Evolutionary conservation across 1,140 invertebrate species (phyloP).

Genomic region (Drosophila pandora): DNA sequence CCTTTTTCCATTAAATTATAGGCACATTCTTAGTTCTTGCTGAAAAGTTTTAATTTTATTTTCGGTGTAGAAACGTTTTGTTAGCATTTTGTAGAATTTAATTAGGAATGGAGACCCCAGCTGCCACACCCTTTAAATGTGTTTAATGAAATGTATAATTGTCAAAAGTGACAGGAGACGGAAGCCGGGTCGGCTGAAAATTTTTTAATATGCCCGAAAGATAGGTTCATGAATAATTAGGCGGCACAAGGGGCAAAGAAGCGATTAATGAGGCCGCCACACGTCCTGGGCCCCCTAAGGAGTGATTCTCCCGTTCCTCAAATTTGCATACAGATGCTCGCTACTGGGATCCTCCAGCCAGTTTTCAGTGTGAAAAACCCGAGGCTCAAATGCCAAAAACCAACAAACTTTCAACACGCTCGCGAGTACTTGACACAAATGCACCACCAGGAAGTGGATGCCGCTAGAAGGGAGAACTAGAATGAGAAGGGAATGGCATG

Average conservation of each 20-base stretch:
- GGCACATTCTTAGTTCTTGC: too few relatives aligned
- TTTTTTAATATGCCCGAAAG: slow-evolving; percentile 69
- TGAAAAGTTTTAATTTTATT: slow-evolving; percentile 13
- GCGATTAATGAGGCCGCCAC: slow-evolving; percentile 61
- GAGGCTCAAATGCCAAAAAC: slow-evolving; percentile 70
- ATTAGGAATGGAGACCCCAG: slow-evolving; percentile 24
- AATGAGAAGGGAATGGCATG: slow-evolving; percentile 25
- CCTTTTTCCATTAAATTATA: background rate
- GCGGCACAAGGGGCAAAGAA: slow-evolving; percentile 21
- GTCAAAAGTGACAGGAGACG: slow-evolving; percentile 30
- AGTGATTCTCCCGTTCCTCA: slow-evolving; percentile 14
- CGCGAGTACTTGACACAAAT: slow-evolving; percentile 76
- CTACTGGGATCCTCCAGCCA: slow-evolving; percentile 31
- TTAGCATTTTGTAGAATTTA: slow-evolving; percentile 51
- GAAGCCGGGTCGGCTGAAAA: slow-evolving; percentile 22
- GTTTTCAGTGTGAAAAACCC: slow-evolving; percentile 50
- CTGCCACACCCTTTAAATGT: slow-evolving; percentile 13
- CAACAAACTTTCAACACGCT: slow-evolving; percentile 74
- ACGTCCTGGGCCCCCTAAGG: slow-evolving; percentile 20
- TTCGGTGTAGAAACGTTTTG: slow-evolving; percentile 14
- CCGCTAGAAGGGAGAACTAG: slow-evolving; percentile 14
- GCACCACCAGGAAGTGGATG: slow-evolving; percentile 50
- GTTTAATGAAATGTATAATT: slow-evolving; percentile 64
- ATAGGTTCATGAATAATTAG: slow-evolving; percentile 79
- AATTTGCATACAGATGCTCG: slow-evolving; percentile 44